Evolutionary conservation across 1,140 invertebrate genomes (phyloP), one percentile per base, ranked within the genome.

Genomic region (Pachyrhynchus sulphureomaculatus): DNA sequence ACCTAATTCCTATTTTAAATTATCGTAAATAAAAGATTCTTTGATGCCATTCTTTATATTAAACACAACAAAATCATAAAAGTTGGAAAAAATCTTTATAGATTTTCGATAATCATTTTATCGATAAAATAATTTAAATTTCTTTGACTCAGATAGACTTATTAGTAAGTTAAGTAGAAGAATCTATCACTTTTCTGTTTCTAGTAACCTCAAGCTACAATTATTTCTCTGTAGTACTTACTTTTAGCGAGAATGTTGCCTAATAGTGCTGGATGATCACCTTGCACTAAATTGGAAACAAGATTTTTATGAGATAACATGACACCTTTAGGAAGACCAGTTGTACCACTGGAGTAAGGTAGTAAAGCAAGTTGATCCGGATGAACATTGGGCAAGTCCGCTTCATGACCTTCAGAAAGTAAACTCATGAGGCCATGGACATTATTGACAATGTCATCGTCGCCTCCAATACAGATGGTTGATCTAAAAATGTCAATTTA

Each of bases 251-350:
- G 74, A 72, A 21, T 67, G 55, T 49, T 62, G 18, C 53, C 73
- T 72, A 78, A 75, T 75, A 62, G 64, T 39, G 68, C 73, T 68
- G 23, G 58, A 48, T 74, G 65, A n/a, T 76, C 55, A 0, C 79
- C 58, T 77, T 88, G 87, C 17, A 78, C 70, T 39, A 91, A 80
- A 69, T 86, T 88, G 2, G 85, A 78, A 6, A 91, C 76, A 2
- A 94, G 70, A 79, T 92, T 93, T 36, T 72, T 78, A 70, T 95
- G 90, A 0, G 90, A 90, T 15, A 96, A 78, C 81, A 92, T 88
- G 0, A 95, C 94, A 10, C 93, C 93, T 79, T 97, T 97, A 0
- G 94, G 93, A 45, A 90, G 72, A 42, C 93, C 92, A 24, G 93
- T 96, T 0, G 93, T 95, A 4, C 93, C 93, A 77, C 91, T 94